phyloP scores from a whole-genome alignment of 1,140 invertebrate species.

The Propsilocerus akamusi region DNA sequence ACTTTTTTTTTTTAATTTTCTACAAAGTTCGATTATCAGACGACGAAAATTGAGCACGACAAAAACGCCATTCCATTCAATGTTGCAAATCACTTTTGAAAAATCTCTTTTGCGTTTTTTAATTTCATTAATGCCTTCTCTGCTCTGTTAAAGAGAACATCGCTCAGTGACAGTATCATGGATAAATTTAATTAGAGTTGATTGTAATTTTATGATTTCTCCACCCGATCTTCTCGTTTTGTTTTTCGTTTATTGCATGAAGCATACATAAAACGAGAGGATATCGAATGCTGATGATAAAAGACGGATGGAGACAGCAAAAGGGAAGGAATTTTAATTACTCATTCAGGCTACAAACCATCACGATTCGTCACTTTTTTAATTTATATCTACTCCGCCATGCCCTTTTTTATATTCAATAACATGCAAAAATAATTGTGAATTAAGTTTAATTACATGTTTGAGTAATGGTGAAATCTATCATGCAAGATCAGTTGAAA shows the following conservation, averaged over 20 bases:
- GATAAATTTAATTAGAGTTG: constrained; percentile 3
- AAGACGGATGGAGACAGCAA: too few relatives aligned
- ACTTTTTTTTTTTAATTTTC: too few relatives aligned
- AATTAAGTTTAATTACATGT: constrained; percentile 2
- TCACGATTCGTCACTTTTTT: constrained; percentile 1
- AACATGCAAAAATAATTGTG: too few relatives aligned
- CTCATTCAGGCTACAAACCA: not conserved
- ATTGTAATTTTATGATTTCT: not conserved
- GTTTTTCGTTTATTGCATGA: not conserved
- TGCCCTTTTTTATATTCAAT: too few relatives aligned
- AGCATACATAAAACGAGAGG: not conserved
- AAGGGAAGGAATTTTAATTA: constrained; percentile 4
- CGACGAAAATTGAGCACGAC: too few relatives aligned
- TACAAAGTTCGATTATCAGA: too few relatives aligned
- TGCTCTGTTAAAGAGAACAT: too few relatives aligned
- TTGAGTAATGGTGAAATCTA: not conserved
- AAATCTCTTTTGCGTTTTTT: too few relatives aligned
- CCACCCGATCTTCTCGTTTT: not conserved
- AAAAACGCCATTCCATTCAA: too few relatives aligned
- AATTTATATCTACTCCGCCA: not conserved
- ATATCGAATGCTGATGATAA: too few relatives aligned
- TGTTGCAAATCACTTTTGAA: too few relatives aligned
- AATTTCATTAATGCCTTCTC: too few relatives aligned
- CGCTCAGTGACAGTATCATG: constrained; percentile 1
- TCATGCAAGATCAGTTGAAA: constrained; percentile 1